phyloP scores from a whole-genome alignment of 2,797 vertebrate species.

The Phalloptychus januarius region DNA sequence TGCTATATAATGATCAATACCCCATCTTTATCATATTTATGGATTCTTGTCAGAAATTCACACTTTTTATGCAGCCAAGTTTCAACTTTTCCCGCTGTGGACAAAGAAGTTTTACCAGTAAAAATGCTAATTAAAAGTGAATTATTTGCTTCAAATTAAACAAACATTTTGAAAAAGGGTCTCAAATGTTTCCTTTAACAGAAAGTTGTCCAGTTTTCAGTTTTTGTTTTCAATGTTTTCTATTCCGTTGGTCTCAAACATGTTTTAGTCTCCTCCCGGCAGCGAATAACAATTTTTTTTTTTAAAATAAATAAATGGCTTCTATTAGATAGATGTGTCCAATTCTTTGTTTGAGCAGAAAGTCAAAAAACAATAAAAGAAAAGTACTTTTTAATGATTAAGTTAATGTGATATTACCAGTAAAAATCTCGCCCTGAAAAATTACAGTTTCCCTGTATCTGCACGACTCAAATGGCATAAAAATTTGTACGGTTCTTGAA shows the following conservation, averaged over 20 bases:
- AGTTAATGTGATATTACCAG: not conserved
- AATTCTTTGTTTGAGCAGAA: not conserved
- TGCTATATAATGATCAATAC: not conserved
- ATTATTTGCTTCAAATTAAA: not conserved
- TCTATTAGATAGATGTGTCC: not conserved
- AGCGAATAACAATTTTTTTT: not conserved
- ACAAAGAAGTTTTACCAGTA: no score
- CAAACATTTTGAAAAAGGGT: not conserved
- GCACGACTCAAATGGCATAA: no score
- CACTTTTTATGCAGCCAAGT: not conserved
- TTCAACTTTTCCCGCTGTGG: no score
- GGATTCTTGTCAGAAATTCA: not conserved
- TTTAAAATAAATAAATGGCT: not conserved
- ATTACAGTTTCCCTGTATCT: no score
- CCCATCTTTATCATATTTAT: not conserved
- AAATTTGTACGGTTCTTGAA: not conserved
- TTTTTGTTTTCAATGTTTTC: not conserved
- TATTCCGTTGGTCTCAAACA: not conserved
- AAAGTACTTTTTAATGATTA: not conserved
- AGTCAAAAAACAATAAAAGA: not conserved
- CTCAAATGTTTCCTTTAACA: not conserved
- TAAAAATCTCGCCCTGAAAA: not conserved
- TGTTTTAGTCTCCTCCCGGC: not conserved
- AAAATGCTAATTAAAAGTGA: not conserved
- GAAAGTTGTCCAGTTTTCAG: not conserved